These are phyloP conservation scores for Peribatodes rhomboidaria DNA, from an alignment of 2,888 invertebrate genomes.

Conservation along the genomic window DNA sequence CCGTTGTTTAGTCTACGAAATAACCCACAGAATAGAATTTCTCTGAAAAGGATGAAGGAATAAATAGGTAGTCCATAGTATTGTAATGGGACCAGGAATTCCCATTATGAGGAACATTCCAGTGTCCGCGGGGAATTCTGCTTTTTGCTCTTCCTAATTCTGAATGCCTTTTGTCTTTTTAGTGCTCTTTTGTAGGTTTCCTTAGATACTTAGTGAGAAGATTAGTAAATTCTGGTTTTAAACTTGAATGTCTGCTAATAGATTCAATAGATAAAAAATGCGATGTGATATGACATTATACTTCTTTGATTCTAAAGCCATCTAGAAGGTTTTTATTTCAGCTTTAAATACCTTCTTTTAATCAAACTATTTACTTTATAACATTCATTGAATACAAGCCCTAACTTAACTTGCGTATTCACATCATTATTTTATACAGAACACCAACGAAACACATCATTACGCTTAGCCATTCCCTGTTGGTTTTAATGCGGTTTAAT, in stretches of 20 bases:
- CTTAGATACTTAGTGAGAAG: background rate
- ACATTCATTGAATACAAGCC: no score
- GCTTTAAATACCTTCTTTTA: no score
- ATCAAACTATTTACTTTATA: no score
- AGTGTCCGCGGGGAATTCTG: slow-evolving; percentile 35
- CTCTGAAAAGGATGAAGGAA: slow-evolving; percentile 26
- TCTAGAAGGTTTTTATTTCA: no score
- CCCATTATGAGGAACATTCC: slow-evolving; percentile 38
- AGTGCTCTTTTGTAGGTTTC: slow-evolving; percentile 18
- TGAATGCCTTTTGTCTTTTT: slow-evolving; percentile 37
- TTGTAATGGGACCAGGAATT: slow-evolving; percentile 34
- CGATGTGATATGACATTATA: no score
- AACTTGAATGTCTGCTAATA: no score
- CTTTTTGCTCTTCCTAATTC: slow-evolving; percentile 34
- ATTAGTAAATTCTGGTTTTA: no score
- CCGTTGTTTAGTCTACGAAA: slow-evolving; percentile 1
- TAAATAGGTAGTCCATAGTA: slow-evolving; percentile 17
- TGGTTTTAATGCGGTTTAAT: slow-evolving; percentile 13
- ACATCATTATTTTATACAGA: slow-evolving; percentile 1
- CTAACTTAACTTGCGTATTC: background rate
- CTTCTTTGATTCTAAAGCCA: no score
- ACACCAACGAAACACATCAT: slow-evolving; percentile 6
- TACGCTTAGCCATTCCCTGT: slow-evolving; percentile 1
- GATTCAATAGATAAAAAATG: no score
- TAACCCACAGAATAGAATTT: slow-evolving; percentile 6